Base-by-base conservation (phyloP, 2,113 vertebrate species). In the sheep (Ovis aries) region DNA sequence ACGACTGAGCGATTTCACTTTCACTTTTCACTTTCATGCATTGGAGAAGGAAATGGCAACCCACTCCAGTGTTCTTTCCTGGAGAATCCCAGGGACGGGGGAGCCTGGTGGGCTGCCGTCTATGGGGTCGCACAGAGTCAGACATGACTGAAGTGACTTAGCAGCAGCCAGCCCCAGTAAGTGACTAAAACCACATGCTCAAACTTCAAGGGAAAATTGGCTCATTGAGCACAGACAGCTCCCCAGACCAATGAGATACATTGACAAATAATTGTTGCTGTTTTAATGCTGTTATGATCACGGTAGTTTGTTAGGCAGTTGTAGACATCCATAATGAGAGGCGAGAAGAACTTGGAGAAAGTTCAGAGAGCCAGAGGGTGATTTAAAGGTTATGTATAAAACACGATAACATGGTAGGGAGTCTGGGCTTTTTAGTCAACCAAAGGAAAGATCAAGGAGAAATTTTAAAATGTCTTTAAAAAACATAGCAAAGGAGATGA, bases 391-490 rank as follows among this genome's bases (percentile, higher is more conserved):
- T 97, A 93, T 93, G 57, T 93, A 83, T 92, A 90, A 93, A 97
- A 88, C 57, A 96, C 21, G 21, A 40, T 84, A 85, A 64, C 80
- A 88, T 88, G 80, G 80, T 90, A 53, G 59, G n/a, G 36, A 88
- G 31, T 84, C 33, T 59, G 40, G 96, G 81, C 57, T 92, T 95
- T 90, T 93, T 93, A 84, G 45, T 88, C 80, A 94, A 94, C 90
- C 52, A 92, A 92, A 94, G 80, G n/a, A 94, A 96, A 97, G 90
- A 94, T 96, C 62, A 97, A 97, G 88, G 84, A 53, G 64, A 81
- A 96, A 96, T 53, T 96, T 92, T 60, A 74, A 98, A 96, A 94
- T 91, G 74, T 92, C 52, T 94, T 96, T 90, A 60, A 96, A 96
- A 96, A 96, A 96, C 11, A 81, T 52, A 95, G 67, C n/a, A 89